Conservation (phyloP, 2,113 vertebrate genomes). For the Spilogale gracilis region DNA sequence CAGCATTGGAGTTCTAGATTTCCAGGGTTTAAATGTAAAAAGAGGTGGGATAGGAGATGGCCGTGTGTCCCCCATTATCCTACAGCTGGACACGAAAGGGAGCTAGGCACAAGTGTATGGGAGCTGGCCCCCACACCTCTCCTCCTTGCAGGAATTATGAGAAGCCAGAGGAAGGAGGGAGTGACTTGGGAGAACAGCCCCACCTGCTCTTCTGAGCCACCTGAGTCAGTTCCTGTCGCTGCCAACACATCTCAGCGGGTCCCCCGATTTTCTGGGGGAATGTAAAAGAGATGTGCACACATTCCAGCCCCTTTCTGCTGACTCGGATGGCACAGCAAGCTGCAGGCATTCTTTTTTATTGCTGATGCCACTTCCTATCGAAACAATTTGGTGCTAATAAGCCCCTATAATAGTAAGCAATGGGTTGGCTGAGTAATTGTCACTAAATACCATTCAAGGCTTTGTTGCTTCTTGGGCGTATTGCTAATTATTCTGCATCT, state of each 20-base stretch:
- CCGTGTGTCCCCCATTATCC: background rate
- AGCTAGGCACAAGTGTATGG: background rate
- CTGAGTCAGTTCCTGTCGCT: conserved; percentile 64
- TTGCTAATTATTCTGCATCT: conserved; percentile 89
- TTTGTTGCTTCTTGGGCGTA: conserved; percentile 90
- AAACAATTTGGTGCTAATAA: conserved; percentile 92
- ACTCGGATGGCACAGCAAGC: conserved; percentile 82
- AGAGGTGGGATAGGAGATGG: background rate
- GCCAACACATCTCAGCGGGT: conserved; percentile 69
- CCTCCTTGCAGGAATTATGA: background rate
- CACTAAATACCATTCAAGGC: conserved; percentile 90
- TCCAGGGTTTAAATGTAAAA: background rate
- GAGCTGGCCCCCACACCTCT: background rate
- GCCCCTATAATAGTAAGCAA: conserved; percentile 91
- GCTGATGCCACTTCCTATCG: conserved; percentile 89
- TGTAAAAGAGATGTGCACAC: conserved; percentile 68
- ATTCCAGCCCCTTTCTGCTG: conserved; percentile 84
- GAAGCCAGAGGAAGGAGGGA: background rate
- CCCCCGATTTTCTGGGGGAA: conserved; percentile 60
- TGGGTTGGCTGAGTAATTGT: conserved; percentile 90
- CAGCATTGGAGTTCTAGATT: background rate
- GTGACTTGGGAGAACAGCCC: background rate
- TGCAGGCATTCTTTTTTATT: conserved; percentile 88
- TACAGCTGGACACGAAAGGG: background rate
- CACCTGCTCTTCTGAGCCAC: conserved; percentile 27